Conservation (phyloP, 2,797 vertebrate genomes). For the Lophotriccus pileatus region DNA sequence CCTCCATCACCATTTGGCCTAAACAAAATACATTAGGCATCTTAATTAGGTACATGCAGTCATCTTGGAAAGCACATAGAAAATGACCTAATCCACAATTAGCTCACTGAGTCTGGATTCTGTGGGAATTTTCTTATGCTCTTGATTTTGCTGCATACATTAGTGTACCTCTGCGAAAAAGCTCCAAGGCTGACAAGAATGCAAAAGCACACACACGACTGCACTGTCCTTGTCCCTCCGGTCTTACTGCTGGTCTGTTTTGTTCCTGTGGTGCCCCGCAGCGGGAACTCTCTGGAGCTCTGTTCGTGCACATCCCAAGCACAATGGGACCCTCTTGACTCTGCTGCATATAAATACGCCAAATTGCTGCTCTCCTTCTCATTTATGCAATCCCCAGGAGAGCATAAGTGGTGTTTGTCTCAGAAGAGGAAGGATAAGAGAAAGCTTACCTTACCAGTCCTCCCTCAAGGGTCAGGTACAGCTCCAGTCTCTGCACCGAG, state of each 20-base stretch:
- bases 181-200: neutral
- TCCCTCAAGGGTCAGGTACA: neutral
- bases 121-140: neutral
- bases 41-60: constrained; percentile 17
- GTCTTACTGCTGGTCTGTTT: fast-evolving
- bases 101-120: neutral
- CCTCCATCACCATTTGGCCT: neutral
- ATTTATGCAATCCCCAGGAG: neutral
- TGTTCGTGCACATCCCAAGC: neutral
- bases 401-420: neutral
- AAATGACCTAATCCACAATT: constrained; percentile 36
- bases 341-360: neutral
- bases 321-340: neutral
- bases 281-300: neutral
- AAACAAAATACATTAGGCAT: constrained; percentile 19
- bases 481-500: neutral
- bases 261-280: neutral
- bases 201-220: neutral
- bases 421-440: neutral
- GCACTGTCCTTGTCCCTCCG: neutral
- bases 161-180: neutral
- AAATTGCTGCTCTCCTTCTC: neutral
- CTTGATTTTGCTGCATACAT: neutral
- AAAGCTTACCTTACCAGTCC: neutral
- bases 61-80: constrained; percentile 38